Percentiles rank a stretch among this genome's conserved stretches.
Conservation (phyloP, 1,140 invertebrate species). For the Melanaphis sacchari region DNA sequence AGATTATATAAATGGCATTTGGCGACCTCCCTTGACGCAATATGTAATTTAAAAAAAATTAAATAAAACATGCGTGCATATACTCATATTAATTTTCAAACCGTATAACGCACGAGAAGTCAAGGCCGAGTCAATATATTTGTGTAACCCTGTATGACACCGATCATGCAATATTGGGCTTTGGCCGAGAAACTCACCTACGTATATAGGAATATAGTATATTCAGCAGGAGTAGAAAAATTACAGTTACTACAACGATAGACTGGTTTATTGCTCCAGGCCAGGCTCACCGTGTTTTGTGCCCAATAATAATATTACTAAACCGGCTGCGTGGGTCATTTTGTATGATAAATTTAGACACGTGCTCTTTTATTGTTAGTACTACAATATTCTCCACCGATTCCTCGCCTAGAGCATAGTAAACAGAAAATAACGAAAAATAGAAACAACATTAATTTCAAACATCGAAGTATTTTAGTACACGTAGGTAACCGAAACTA, state of each 20-base stretch:
- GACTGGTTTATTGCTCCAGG: slow-evolving; percentile 45
- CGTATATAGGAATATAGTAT: neutral
- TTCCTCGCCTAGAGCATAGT: slow-evolving; percentile 11
- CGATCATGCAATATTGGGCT: slow-evolving; percentile 33
- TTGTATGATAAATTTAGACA: slow-evolving; percentile 33
- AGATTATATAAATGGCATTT: neutral
- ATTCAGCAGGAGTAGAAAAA: slow-evolving; percentile 15
- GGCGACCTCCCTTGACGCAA: neutral
- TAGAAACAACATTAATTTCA: neutral
- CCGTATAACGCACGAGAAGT: neutral
- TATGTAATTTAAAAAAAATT: neutral
- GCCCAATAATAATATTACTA: slow-evolving; percentile 44
- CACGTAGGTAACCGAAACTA: neutral
- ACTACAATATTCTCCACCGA: neutral
- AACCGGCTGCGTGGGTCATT: slow-evolving; percentile 46
- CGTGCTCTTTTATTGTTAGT: slow-evolving; percentile 51
- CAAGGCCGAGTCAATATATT: slow-evolving; percentile 31
- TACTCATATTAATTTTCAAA: slow-evolving; percentile 9
- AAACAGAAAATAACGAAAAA: slow-evolving; percentile 23
- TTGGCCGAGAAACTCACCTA: slow-evolving; percentile 42
- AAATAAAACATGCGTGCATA: slow-evolving; percentile 20
- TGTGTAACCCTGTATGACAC: slow-evolving; percentile 31
- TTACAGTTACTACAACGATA: slow-evolving; percentile 43
- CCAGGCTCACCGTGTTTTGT: slow-evolving; percentile 47
- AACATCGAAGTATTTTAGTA: neutral